Percentiles rank a stretch among this genome's conserved stretches.
Evolutionary conservation across 2,888 invertebrate species (phyloP).

Genomic region (Plusia festucae): DNA sequence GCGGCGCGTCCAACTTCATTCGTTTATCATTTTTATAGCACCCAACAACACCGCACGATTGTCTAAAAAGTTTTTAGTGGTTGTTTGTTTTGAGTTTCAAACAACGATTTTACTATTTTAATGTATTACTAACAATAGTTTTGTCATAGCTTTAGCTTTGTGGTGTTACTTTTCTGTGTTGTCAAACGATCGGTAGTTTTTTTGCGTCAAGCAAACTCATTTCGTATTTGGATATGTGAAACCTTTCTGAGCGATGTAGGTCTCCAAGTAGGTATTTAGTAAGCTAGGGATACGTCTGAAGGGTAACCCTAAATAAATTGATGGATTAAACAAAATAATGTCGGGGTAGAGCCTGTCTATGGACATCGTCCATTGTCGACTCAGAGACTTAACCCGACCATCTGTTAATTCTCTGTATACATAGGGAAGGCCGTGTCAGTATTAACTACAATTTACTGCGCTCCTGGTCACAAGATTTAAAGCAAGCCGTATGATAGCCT

Average conservation of each 20-base stretch:
- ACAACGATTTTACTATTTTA: neutral
- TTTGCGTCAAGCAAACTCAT: neutral
- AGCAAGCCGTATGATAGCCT: slow-evolving; percentile 20
- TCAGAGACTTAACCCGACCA: slow-evolving; percentile 39
- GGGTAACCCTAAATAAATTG: slow-evolving; percentile 39
- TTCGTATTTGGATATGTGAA: neutral
- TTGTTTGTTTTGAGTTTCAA: slow-evolving; percentile 23
- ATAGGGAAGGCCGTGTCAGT: slow-evolving; percentile 27
- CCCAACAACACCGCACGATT: slow-evolving; percentile 39
- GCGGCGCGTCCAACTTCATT: slow-evolving; percentile 51
- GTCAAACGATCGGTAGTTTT: no score
- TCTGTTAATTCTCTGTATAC: slow-evolving; percentile 45
- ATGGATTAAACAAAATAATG: slow-evolving; percentile 55
- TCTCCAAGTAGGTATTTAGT: slow-evolving; percentile 6
- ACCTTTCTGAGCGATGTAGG: neutral
- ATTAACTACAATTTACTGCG: slow-evolving; percentile 34
- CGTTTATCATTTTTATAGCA: slow-evolving; percentile 63
- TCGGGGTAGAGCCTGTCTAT: slow-evolving; percentile 39
- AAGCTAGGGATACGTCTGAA: slow-evolving; percentile 20
- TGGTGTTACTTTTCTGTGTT: no score
- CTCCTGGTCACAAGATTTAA: slow-evolving; percentile 26
- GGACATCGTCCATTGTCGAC: slow-evolving; percentile 37
- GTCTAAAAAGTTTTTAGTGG: slow-evolving; percentile 42
- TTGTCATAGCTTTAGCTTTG: no score
- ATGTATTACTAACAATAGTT: neutral